Evolutionary conservation across 2,113 vertebrate species (phyloP).

Genomic region (Cinclus mexicanus): DNA sequence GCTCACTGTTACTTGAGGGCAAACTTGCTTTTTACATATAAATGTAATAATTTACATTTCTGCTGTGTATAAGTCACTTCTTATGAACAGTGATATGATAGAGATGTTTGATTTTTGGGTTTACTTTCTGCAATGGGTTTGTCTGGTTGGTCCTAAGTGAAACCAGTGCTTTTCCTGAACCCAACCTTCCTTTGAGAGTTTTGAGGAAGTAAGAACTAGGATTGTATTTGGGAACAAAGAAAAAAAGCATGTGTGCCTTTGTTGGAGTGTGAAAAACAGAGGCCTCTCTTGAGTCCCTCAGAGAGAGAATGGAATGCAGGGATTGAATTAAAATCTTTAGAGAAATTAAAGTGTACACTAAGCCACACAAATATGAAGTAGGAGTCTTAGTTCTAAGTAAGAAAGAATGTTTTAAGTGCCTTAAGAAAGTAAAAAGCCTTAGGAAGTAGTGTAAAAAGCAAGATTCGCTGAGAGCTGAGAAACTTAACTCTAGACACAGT

Average conservation of each 20-base stretch:
- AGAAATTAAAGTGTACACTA: no score
- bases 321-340: no score
- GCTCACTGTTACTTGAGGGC: not conserved
- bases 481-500: no score
- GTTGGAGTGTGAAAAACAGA: no score
- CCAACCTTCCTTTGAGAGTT: not conserved
- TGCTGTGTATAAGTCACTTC: not conserved
- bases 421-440: no score
- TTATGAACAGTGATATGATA: not conserved
- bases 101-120: not conserved
- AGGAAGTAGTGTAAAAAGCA: no score
- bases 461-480: no score
- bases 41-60: not conserved
- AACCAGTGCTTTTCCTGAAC: not conserved
- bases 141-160: not conserved
- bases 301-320: no score
- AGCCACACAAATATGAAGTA: no score
- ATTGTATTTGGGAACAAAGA: not conserved
- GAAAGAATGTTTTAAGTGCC: no score
- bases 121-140: not conserved
- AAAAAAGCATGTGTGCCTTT: not conserved
- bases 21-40: not conserved
- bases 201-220: not conserved
- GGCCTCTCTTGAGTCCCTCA: no score
- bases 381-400: no score